A percentile compares a stretch with the other conserved stretches of the same genome.
Evolutionary conservation across 2,113 vertebrate species (phyloP).

Genomic region (Stictonetta naevosa): DNA sequence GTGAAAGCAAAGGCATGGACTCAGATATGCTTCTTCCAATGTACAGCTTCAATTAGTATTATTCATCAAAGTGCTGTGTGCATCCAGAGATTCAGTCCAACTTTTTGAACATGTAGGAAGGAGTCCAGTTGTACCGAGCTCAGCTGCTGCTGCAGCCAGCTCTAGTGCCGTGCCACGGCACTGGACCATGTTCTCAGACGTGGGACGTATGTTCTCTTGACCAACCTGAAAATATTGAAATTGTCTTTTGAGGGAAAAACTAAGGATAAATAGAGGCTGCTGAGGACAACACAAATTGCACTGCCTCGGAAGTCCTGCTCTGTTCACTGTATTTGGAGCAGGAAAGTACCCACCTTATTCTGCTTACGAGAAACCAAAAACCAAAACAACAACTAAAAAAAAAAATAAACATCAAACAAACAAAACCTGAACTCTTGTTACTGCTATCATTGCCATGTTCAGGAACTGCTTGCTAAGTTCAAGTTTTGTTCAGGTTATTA

Average conservation of each 20-base stretch:
- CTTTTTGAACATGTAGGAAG: background rate
- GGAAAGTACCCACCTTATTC: accelerated
- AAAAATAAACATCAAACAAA: too few relatives aligned
- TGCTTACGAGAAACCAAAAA: background rate
- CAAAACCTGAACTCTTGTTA: background rate
- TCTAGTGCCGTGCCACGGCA: too few relatives aligned
- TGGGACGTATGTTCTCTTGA: background rate
- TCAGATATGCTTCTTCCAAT: background rate
- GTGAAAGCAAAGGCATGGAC: background rate
- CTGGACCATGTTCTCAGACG: too few relatives aligned
- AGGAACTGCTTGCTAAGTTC: background rate
- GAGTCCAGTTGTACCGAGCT: background rate
- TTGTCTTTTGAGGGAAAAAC: background rate
- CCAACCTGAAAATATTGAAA: background rate
- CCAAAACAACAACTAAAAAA: too few relatives aligned
- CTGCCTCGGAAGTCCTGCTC: background rate
- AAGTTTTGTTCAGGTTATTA: background rate
- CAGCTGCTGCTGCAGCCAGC: too few relatives aligned
- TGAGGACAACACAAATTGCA: too few relatives aligned
- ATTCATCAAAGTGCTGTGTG: too few relatives aligned
- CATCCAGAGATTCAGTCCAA: background rate
- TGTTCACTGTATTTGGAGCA: background rate
- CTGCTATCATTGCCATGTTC: background rate
- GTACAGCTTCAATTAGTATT: background rate
- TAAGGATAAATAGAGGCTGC: too few relatives aligned